phyloP scores from a whole-genome alignment of 1,140 invertebrate genomes.

The Amphibalanus amphitrite region DNA sequence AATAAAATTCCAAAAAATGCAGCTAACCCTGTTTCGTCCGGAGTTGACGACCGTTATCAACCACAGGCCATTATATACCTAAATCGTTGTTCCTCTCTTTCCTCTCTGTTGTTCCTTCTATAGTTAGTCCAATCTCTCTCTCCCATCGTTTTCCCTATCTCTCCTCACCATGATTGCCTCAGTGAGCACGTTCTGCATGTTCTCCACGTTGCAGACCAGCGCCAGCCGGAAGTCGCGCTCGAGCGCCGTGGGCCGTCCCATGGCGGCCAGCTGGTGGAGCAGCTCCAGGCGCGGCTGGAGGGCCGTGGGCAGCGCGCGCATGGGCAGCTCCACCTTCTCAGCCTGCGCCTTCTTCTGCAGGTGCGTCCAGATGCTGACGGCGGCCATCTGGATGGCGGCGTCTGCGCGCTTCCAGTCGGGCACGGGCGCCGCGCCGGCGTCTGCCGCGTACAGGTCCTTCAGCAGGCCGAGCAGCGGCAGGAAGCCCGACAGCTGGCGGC shows the following conservation, averaged over 20 bases:
- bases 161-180: neutral
- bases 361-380: conserved; percentile 92
- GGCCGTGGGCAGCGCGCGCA: conserved; percentile 57
- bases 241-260: neutral
- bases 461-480: conserved; percentile 77
- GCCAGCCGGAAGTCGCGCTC: conserved; percentile 28
- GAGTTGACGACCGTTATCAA: too few species aligned
- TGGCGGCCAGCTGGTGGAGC: conserved; percentile 13
- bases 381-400: conserved; percentile 79
- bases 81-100: too few species aligned
- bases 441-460: conserved; percentile 29
- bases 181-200: conserved; percentile 9
- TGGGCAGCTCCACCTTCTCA: conserved; percentile 53
- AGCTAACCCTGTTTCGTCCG: too few species aligned
- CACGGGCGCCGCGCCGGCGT: conserved; percentile 70
- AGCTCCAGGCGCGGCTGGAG: conserved; percentile 69
- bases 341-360: conserved; percentile 78
- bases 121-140: too few species aligned
- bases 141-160: too few species aligned
- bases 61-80: too few species aligned
- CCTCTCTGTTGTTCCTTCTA: too few species aligned
- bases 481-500: conserved; percentile 54
- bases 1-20: too few species aligned
- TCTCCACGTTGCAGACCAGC: conserved; percentile 29
- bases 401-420: conserved; percentile 68